Evolutionary conservation across 1,140 invertebrate genomes (phyloP).

Genomic region (Drosophila subobscura): DNA sequence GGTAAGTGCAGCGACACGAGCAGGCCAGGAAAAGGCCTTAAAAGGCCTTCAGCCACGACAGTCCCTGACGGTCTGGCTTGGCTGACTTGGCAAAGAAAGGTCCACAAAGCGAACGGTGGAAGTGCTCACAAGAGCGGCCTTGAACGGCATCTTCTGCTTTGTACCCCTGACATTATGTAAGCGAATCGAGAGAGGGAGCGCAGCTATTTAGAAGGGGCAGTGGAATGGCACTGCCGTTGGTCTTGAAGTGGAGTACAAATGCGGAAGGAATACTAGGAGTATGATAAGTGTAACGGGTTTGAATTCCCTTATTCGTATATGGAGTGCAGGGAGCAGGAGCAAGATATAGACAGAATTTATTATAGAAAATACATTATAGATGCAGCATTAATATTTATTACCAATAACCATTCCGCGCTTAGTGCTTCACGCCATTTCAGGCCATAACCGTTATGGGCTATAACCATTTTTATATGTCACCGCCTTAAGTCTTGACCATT

Average conservation of each 20-base stretch:
- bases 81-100: constrained; percentile 13
- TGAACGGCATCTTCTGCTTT: constrained; percentile 48
- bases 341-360: too few relatives aligned
- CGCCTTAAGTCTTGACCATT: too few relatives aligned
- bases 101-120: constrained; percentile 1
- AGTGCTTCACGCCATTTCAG: too few relatives aligned
- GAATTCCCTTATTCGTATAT: too few relatives aligned
- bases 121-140: constrained; percentile 34
- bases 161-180: constrained; percentile 53
- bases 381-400: too few relatives aligned
- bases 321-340: too few relatives aligned
- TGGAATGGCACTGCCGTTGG: constrained; percentile 10
- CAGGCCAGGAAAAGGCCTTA: constrained; percentile 42
- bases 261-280: too few relatives aligned
- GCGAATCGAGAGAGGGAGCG: constrained; percentile 11
- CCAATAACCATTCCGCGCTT: too few relatives aligned
- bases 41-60: constrained; percentile 35
- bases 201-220: constrained; percentile 28
- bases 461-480: too few relatives aligned
- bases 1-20: constrained; percentile 49
- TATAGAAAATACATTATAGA: too few relatives aligned
- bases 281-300: too few relatives aligned
- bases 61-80: background rate
- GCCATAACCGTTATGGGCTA: too few relatives aligned
- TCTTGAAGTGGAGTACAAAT: constrained; percentile 6